Evolutionary conservation across 2,797 vertebrate species (phyloP).

Genomic region (Mus caroli): DNA sequence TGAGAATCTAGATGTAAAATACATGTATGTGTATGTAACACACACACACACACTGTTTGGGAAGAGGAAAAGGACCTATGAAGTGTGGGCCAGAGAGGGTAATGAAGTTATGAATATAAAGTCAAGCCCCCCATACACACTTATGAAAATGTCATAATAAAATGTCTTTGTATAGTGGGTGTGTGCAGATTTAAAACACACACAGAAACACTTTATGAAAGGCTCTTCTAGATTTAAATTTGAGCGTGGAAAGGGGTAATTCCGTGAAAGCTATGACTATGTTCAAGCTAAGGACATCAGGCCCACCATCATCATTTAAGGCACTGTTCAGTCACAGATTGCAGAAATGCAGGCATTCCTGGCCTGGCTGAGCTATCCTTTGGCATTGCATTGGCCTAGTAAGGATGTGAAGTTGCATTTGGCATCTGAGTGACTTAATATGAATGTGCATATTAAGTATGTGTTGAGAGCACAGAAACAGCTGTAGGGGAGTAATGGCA

Average conservation of each 20-base stretch:
- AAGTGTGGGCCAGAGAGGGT: not conserved
- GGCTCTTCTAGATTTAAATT: not conserved
- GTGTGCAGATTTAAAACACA: not conserved
- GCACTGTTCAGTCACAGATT: constrained; percentile 46
- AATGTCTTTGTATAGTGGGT: not conserved
- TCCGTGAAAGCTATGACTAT: not conserved
- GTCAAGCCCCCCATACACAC: not conserved
- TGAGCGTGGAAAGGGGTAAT: not conserved
- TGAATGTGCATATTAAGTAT: not conserved
- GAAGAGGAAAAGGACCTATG: not conserved
- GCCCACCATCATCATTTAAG: constrained; percentile 2
- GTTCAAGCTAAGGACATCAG: constrained; percentile 28
- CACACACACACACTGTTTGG: not conserved
- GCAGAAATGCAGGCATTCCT: not conserved
- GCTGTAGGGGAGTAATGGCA: not conserved
- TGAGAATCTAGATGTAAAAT: not conserved
- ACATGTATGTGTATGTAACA: not conserved
- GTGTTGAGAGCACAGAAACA: not conserved
- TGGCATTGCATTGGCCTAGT: not conserved
- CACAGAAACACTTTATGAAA: not conserved
- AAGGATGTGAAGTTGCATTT: constrained; percentile 45
- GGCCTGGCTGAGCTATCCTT: constrained; percentile 45
- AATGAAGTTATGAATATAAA: not conserved
- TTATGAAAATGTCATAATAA: not conserved
- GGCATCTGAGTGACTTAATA: not conserved